Base-by-base conservation (phyloP, 2,888 invertebrate species). In the Calephelis perditalis region DNA sequence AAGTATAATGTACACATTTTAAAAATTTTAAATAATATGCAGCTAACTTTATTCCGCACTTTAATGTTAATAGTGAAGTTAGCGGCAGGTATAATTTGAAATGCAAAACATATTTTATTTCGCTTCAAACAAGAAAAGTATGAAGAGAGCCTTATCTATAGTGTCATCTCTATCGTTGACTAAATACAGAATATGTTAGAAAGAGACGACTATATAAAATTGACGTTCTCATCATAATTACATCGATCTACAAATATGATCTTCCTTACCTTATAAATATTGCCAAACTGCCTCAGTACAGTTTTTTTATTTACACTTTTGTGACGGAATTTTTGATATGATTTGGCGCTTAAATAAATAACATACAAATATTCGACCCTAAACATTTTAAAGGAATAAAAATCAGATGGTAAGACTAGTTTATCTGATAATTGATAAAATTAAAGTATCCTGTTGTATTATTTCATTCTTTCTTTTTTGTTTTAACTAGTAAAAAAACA, bases 381-480 rank as follows among this genome's bases (percentile, higher is more conserved):
- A 72, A 70, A 78, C 84, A 84, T 83, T 77, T 79, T 61, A 73
- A 70, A 68, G 70, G 69, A 70, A 70, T 72, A 68, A 76, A 81
- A 61, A 79, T 82, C 81, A 84, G 83, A 84, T 82, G 77, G 76
- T 79, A 77, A 78, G 86, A 86, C 87, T 86, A 86, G 76, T 69
- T 69, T 67, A 35, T 43, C 47, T 49, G 49, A 58, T 58, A 58
- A 47, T 26, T 26, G 26, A 26, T 8, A 40, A 40, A 40, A 40
- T 40, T 40, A 1, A 40, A 40, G 5, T 40, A 40, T 40, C 40
- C 7, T 40, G 40, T 40, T 7, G 0, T 40, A 7, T 40, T 1
- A 40, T 40, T 40, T 40, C 8, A 40, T 40, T 40, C 7, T 5
- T 2, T 40, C 6, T 40, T 1, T 40, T 40, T 40, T 40, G 40